phyloP scores from a whole-genome alignment of 2,113 vertebrate species.

The Bufo bufo region DNA sequence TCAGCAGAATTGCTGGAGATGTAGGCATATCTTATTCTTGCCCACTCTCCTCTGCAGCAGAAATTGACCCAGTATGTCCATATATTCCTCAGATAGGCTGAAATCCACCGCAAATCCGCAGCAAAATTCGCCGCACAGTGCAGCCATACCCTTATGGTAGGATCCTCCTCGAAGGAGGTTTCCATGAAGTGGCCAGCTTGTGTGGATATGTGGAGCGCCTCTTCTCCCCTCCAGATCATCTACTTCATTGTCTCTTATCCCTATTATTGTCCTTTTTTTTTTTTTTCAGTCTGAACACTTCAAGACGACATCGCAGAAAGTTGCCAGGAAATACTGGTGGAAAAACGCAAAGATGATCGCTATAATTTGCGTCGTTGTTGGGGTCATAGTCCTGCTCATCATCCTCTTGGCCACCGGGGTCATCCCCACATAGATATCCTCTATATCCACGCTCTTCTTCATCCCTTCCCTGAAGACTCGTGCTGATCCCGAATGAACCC shows the following conservation, averaged over 20 bases:
- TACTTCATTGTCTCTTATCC: neutral
- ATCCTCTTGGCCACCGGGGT: constrained; percentile 82
- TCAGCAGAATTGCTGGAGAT: too few relatives aligned
- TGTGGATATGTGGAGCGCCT: too few relatives aligned
- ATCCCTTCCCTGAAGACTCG: neutral
- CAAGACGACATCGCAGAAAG: constrained; percentile 89
- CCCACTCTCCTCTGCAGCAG: too few relatives aligned
- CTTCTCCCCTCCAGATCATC: neutral
- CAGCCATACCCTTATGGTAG: too few relatives aligned
- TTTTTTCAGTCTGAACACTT: constrained; percentile 86
- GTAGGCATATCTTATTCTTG: too few relatives aligned
- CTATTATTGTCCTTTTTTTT: neutral
- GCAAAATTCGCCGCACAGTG: too few relatives aligned
- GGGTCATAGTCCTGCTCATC: constrained; percentile 82
- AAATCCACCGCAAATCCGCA: too few relatives aligned
- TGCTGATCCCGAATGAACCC: neutral
- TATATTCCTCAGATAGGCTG: too few relatives aligned
- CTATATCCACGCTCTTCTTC: neutral
- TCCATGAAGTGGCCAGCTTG: too few relatives aligned
- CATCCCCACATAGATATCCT: constrained; percentile 74
- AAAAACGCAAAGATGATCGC: constrained; percentile 89
- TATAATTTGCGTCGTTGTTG: constrained; percentile 80
- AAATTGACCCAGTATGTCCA: too few relatives aligned
- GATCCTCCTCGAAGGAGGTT: too few relatives aligned
- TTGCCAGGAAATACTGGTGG: constrained; percentile 93